Evolutionary conservation across 2,113 vertebrate species (phyloP).

Genomic region (Pitta sordida): DNA sequence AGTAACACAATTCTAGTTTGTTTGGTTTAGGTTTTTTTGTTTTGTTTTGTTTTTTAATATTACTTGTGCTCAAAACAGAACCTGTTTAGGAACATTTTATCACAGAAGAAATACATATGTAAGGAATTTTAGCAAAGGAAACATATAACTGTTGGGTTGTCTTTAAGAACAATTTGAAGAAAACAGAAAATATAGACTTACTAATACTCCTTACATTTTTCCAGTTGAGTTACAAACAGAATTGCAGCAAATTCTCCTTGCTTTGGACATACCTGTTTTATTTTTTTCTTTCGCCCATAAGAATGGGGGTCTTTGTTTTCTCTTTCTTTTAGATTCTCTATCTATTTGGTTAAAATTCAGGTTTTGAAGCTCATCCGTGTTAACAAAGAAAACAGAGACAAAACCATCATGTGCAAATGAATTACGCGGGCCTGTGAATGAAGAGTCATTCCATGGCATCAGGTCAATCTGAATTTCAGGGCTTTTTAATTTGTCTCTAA

Average conservation of each 20-base stretch:
- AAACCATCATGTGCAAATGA: not conserved
- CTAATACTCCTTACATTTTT: not conserved
- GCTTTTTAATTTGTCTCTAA: not conserved
- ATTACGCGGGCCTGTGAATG: not conserved
- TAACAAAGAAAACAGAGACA: slow-evolving; percentile 30
- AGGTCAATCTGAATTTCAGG: slow-evolving; percentile 2
- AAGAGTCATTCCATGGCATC: not conserved
- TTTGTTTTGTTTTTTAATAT: not conserved
- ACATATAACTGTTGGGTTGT: not conserved
- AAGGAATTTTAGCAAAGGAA: not conserved
- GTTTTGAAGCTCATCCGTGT: slow-evolving; percentile 2
- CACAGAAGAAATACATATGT: not conserved
- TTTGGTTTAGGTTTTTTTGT: not conserved
- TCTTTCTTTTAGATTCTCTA: slow-evolving; percentile 37
- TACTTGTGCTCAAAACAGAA: not conserved
- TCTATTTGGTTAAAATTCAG: slow-evolving; percentile 25
- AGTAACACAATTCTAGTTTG: not conserved
- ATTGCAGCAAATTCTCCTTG: not conserved
- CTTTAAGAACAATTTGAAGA: not conserved
- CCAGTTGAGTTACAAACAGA: not conserved
- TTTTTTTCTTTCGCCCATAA: not conserved
- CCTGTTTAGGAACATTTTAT: not conserved
- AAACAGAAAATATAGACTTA: not conserved
- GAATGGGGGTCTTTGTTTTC: not conserved
- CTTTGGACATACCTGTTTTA: slow-evolving; percentile 61